Base-by-base conservation (phyloP, 2,888 invertebrate genomes). In the Noctua pronuba region DNA sequence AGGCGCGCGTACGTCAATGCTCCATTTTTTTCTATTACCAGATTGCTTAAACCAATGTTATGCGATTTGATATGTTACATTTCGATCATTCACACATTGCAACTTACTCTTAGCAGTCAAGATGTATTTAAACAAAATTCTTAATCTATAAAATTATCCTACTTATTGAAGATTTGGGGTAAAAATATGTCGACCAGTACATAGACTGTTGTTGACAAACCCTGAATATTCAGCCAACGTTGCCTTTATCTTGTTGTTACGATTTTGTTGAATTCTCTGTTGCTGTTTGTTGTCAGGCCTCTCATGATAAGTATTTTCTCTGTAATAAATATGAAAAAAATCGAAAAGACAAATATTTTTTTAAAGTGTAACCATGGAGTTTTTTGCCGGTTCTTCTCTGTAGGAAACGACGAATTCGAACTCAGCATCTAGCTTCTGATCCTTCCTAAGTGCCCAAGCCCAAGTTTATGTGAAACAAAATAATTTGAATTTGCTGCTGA, bases 1-100 rank as follows among this genome's bases (percentile, higher is more conserved):
- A 86, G 88, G 89, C 90, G 90, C 90, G 88, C 91, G 18, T 49
- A 91, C 90, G 88, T 90, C 92, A 91, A 92, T 92, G 92, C 91
- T 93, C 93, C 88, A 91, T 80, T 91, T 94, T 93, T 94, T 93
- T 91, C 71, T 60, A 80, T 85, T 79, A 65, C n/a, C 46, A 82
- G 86, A 90, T 92, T 88, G 86, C 85, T 79, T 82, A 90, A 88
- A 91, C 86, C 90, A 80, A 82, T 84, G 44, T 87, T 83, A 88
- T 83, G 80, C 84, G 78, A 88, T 91, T 90, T 79, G 82, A 84
- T 87, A 86, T 85, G 86, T 86, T 49, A 88, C 88, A 86, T 87
- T 89, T 80, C 49, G 35, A 85, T 77, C 75, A 78, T 79, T 80
- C 77, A 67, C 80, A 86, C 77, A 66, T 88, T 80, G 85, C 58